These are phyloP conservation scores for Actenoides lindsayi DNA, from an alignment of 2,113 vertebrate genomes.

Conservation along the genomic window DNA sequence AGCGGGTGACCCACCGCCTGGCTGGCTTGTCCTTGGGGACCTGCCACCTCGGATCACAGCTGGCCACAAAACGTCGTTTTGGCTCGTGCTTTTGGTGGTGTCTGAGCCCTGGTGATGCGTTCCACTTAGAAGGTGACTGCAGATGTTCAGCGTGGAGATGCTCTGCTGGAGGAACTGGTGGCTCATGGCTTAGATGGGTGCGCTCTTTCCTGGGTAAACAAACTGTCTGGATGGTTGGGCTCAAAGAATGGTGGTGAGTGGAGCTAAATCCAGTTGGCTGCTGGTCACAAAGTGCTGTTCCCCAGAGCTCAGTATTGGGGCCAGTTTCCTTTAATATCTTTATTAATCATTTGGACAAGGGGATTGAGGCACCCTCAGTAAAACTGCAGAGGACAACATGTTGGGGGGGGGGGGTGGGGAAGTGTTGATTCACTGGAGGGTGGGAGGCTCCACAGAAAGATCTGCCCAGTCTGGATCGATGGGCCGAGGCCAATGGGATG, in stretches of 20 bases:
- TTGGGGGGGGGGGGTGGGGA: too few species aligned
- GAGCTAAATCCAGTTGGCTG: not conserved
- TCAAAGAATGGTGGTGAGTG: not conserved
- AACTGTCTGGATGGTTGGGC: not conserved
- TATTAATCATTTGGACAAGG: not conserved
- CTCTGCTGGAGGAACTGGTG: not conserved
- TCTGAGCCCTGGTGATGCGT: rapidly evolving
- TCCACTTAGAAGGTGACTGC: rapidly evolving
- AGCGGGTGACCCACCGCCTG: not conserved
- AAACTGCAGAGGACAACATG: not conserved
- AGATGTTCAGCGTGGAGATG: not conserved
- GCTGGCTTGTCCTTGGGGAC: not conserved
- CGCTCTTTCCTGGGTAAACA: not conserved
- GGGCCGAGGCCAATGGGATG: not conserved
- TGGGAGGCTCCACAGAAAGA: not conserved
- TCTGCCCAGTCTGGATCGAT: not conserved
- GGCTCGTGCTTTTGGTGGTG: not conserved
- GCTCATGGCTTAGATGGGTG: not conserved
- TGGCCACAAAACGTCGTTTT: rapidly evolving
- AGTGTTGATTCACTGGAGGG: not conserved
- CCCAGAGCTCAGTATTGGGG: not conserved
- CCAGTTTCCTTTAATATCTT: not conserved
- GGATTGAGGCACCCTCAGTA: not conserved
- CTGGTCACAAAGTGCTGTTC: not conserved
- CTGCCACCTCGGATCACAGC: not conserved